phyloP scores from a whole-genome alignment of 2,888 invertebrate genomes.

The Stenodema calcarata region DNA sequence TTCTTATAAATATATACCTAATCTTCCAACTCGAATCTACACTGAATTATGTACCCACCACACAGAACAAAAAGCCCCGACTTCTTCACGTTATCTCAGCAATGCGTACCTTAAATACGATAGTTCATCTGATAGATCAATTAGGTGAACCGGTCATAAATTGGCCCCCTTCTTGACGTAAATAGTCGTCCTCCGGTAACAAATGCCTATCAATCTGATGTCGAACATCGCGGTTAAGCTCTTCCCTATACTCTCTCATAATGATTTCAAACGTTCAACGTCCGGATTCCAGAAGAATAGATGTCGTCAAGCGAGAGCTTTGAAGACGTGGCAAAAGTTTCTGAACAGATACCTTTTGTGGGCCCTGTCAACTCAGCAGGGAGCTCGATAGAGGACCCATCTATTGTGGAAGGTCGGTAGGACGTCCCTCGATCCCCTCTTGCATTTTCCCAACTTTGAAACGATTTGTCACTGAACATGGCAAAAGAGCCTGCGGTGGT shows the following conservation, averaged over 20 bases:
- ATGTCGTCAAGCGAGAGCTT: neutral
- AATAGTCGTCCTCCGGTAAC: too few relatives aligned
- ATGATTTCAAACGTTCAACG: neutral
- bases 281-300: neutral
- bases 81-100: too few relatives aligned
- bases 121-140: too few relatives aligned
- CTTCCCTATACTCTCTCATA: neutral
- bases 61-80: too few relatives aligned
- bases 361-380: constrained; percentile 14
- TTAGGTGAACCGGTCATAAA: too few relatives aligned
- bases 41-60: too few relatives aligned
- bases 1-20: too few relatives aligned
- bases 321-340: constrained; percentile 28
- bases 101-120: too few relatives aligned
- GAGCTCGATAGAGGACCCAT: neutral
- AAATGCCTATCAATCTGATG: neutral
- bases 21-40: too few relatives aligned
- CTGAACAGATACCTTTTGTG: constrained; percentile 8
- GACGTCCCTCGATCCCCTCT: neutral
- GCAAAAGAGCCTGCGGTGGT: neutral
- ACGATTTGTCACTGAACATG: constrained; percentile 26
- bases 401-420: neutral
- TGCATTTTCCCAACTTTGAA: constrained; percentile 9
- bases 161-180: too few relatives aligned
- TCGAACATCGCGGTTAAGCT: neutral